phyloP scores from a whole-genome alignment of 2,888 invertebrate species.

The Blastobasis adustella region DNA sequence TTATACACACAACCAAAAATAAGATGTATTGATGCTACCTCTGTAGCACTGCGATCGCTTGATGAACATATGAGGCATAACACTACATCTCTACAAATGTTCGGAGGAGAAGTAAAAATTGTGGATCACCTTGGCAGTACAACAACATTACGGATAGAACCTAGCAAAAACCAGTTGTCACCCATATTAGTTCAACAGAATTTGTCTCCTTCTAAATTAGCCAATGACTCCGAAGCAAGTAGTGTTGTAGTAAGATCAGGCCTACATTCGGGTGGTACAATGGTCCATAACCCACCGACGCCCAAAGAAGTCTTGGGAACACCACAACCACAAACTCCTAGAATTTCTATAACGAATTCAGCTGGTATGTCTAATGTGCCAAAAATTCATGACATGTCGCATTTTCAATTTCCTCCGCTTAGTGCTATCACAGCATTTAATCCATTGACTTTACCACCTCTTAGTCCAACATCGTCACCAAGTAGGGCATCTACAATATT shows the following conservation, averaged over 20 bases:
- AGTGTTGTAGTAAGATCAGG: slow-evolving; percentile 87
- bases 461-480: slow-evolving; percentile 60
- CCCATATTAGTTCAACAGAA: slow-evolving; percentile 71
- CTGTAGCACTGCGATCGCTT: slow-evolving; percentile 64
- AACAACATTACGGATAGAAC: slow-evolving; percentile 81
- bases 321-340: slow-evolving; percentile 68
- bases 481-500: slow-evolving; percentile 78
- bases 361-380: slow-evolving; percentile 72
- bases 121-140: slow-evolving; percentile 80
- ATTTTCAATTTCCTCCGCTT: slow-evolving; percentile 80
- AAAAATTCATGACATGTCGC: slow-evolving; percentile 63
- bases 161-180: slow-evolving; percentile 73
- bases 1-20: slow-evolving; percentile 67
- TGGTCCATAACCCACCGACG: slow-evolving; percentile 76
- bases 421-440: slow-evolving; percentile 82
- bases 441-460: slow-evolving; percentile 78
- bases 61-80: slow-evolving; percentile 76
- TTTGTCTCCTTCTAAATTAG: slow-evolving; percentile 60
- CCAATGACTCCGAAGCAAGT: slow-evolving; percentile 70
- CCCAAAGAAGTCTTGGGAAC: slow-evolving; percentile 59
- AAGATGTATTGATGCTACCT: slow-evolving; percentile 62
- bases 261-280: slow-evolving; percentile 89
- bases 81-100: slow-evolving; percentile 77
- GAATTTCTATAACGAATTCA: slow-evolving; percentile 72
- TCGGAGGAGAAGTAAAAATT: slow-evolving; percentile 86